Evolutionary conservation across 2,888 invertebrate species (phyloP).

Genomic region (Melieria crassipennis): DNA sequence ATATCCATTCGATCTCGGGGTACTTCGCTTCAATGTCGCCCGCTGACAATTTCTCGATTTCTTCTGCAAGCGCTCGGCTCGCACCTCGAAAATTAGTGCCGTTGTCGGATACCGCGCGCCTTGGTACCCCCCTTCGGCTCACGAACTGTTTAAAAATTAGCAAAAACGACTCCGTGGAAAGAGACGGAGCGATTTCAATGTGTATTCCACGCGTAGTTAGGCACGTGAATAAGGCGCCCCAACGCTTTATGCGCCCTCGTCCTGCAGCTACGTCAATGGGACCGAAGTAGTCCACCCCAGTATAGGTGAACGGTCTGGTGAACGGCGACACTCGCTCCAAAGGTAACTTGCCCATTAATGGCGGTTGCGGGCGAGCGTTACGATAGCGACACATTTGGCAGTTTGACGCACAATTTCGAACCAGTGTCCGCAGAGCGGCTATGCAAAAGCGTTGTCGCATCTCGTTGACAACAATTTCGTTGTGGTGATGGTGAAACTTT

Average conservation of each 20-base stretch:
- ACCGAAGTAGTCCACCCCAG: conserved; percentile 4
- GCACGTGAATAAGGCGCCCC: conserved; percentile 2
- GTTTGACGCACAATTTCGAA: background rate
- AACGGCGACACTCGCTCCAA: background rate
- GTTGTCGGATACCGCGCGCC: background rate
- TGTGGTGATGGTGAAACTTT: conserved; percentile 4
- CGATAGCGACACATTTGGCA: background rate
- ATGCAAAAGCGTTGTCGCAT: background rate
- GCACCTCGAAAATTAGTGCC: background rate
- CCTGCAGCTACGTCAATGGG: background rate
- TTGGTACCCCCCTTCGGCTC: background rate
- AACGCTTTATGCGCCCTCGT: background rate
- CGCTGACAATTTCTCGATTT: conserved; percentile 16
- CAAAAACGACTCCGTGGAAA: conserved; percentile 2
- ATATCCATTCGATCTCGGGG: conserved; percentile 1
- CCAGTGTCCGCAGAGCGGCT: background rate
- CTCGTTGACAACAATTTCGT: conserved; percentile 4
- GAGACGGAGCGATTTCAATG: background rate
- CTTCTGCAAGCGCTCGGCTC: conserved; percentile 6
- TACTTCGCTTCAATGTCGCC: conserved; percentile 1
- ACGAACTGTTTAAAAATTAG: background rate
- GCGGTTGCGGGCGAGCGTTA: background rate
- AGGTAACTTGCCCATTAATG: background rate
- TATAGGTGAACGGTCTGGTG: background rate
- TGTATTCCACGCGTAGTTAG: background rate